Evolutionary conservation across 2,888 invertebrate genomes (phyloP).

Genomic region (Melanargia galathea): DNA sequence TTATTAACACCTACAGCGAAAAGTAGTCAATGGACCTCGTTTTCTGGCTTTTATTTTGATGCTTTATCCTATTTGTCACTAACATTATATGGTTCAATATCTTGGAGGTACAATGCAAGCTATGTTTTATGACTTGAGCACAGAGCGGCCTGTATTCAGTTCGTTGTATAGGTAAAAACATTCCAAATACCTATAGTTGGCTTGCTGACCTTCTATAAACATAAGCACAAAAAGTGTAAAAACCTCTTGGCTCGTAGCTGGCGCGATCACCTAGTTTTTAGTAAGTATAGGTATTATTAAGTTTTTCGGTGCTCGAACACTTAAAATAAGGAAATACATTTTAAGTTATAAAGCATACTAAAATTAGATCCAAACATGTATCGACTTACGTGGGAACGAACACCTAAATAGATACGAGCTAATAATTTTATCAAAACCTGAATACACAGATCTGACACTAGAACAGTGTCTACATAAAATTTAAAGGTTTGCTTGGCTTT

Average conservation of each 20-base stretch:
- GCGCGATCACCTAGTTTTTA: constrained; percentile 13
- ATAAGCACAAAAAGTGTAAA: constrained; percentile 20
- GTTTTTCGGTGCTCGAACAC: constrained; percentile 15
- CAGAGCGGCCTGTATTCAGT: constrained; percentile 17
- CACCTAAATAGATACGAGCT: neutral
- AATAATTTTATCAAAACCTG: neutral
- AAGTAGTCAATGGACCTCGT: neutral
- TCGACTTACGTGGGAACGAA: neutral
- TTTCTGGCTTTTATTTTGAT: neutral
- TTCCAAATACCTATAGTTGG: constrained; percentile 22
- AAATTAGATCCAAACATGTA: neutral
- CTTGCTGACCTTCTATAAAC: constrained; percentile 16
- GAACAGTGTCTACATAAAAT: neutral
- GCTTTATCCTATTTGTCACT: neutral
- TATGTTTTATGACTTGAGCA: constrained; percentile 12
- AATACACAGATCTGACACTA: neutral
- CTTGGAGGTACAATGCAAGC: constrained; percentile 1
- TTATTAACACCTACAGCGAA: neutral
- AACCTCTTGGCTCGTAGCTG: constrained; percentile 5
- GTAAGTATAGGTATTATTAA: constrained; percentile 2
- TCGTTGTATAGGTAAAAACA: neutral
- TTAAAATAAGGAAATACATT: constrained; percentile 13
- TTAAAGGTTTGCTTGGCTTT: neutral
- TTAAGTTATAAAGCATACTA: neutral
- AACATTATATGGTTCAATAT: neutral